phyloP scores from a whole-genome alignment of 1,140 invertebrate species.

The Bombus breviceps region DNA sequence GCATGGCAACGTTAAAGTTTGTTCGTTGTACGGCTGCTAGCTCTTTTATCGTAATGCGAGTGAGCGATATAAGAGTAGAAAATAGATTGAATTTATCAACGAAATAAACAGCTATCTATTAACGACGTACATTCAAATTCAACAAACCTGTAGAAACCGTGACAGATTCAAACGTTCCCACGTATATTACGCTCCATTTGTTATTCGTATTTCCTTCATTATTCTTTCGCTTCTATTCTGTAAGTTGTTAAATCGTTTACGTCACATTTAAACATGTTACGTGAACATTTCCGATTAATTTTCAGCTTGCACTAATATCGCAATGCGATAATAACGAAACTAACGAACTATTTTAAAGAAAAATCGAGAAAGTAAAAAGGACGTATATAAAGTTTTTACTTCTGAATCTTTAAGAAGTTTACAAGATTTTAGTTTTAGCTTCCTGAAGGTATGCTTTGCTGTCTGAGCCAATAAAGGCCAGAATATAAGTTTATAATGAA shows the following conservation, averaged over 20 bases:
- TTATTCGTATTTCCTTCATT: constrained; percentile 21
- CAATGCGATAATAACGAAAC: neutral
- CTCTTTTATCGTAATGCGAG: neutral
- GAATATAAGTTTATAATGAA: constrained; percentile 44
- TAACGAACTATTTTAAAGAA: neutral
- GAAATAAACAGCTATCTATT: constrained; percentile 21
- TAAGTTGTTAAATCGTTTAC: constrained; percentile 4
- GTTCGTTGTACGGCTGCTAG: neutral
- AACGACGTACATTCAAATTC: neutral
- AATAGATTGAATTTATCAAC: constrained; percentile 14
- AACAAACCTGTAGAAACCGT: neutral
- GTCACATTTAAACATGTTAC: neutral
- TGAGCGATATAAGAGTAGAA: too few relatives aligned
- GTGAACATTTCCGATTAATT: neutral
- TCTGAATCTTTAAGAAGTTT: constrained; percentile 27
- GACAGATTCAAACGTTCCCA: constrained; percentile 4
- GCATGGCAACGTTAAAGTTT: neutral
- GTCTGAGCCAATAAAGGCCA: constrained; percentile 32
- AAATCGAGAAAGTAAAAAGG: neutral
- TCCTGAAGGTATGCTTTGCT: constrained; percentile 10
- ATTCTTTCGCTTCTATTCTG: constrained; percentile 12
- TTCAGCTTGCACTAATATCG: neutral
- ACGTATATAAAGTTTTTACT: constrained; percentile 14
- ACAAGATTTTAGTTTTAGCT: constrained; percentile 26
- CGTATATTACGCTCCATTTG: neutral